Conservation (phyloP, 2,113 vertebrate species). For the Cricetomys ansorgei region DNA sequence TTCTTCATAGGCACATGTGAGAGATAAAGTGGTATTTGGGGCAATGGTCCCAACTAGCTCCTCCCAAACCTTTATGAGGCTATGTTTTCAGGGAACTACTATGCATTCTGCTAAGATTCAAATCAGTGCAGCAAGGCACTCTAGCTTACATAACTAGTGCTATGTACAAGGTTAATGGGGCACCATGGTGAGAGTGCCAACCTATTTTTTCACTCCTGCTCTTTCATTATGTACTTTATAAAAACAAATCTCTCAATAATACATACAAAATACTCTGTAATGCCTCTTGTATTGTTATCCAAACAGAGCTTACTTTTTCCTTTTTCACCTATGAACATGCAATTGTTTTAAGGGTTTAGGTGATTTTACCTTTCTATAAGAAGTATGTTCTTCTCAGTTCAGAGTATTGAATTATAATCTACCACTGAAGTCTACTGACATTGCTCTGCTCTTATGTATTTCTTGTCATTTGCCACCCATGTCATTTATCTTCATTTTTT, state of each 20-base stretch:
- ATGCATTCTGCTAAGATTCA: background rate
- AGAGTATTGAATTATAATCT: background rate
- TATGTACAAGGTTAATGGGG: background rate
- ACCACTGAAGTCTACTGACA: background rate
- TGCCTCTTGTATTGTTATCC: background rate
- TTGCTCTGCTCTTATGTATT: background rate
- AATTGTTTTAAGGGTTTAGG: background rate
- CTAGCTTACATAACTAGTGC: background rate
- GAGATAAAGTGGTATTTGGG: background rate
- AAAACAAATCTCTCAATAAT: background rate
- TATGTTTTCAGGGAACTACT: background rate
- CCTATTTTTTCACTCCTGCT: background rate
- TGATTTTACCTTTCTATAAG: background rate
- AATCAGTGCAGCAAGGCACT: background rate
- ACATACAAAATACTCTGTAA: background rate
- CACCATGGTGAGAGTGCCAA: accelerated
- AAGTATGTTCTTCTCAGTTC: background rate
- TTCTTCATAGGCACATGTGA: background rate
- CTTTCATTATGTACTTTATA: background rate
- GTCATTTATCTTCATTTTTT: background rate
- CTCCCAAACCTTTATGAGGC: background rate
- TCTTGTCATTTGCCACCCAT: background rate
- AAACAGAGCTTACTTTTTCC: background rate
- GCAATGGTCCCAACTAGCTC: background rate
- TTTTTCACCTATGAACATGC: background rate